phyloP scores from a whole-genome alignment of 1,140 invertebrate species.

The Elymnias hypermnestra region DNA sequence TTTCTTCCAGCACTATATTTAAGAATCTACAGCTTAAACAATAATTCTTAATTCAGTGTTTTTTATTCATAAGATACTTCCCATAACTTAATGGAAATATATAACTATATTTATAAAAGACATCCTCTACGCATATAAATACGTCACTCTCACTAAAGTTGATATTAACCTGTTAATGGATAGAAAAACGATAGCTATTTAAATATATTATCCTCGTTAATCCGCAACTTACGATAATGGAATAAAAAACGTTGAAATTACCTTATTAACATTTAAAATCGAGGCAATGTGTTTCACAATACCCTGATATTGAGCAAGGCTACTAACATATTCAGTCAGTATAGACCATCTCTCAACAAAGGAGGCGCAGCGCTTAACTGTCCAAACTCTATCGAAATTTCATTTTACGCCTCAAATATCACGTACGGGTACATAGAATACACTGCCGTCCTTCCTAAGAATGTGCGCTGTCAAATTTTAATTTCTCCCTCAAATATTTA shows the following conservation, averaged over 20 bases:
- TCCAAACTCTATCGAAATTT: slow-evolving; percentile 73
- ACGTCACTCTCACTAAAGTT: too few species aligned
- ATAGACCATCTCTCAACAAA: slow-evolving; percentile 23
- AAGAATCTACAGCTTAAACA: too few species aligned
- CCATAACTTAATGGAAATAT: too few species aligned
- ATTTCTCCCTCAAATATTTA: slow-evolving; percentile 75
- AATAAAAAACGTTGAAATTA: slow-evolving; percentile 16
- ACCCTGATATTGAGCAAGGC: slow-evolving; percentile 14
- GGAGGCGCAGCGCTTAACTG: slow-evolving; percentile 33
- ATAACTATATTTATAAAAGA: too few species aligned
- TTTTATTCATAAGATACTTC: too few species aligned
- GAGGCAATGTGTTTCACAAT: slow-evolving; percentile 14
- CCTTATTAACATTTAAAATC: slow-evolving; percentile 21
- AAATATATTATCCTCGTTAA: too few species aligned
- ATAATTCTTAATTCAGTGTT: too few species aligned
- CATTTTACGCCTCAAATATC: slow-evolving; percentile 71
- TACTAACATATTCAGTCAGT: slow-evolving; percentile 29
- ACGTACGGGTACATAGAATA: slow-evolving; percentile 66
- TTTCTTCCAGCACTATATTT: too few species aligned
- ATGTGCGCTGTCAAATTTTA: slow-evolving; percentile 74
- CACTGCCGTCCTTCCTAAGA: slow-evolving; percentile 50
- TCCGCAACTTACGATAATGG: background rate
- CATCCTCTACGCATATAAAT: too few species aligned
- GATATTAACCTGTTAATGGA: too few species aligned
- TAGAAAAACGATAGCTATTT: too few species aligned